Base-by-base conservation (phyloP, 2,797 vertebrate species). In the Esox masquinongy region DNA sequence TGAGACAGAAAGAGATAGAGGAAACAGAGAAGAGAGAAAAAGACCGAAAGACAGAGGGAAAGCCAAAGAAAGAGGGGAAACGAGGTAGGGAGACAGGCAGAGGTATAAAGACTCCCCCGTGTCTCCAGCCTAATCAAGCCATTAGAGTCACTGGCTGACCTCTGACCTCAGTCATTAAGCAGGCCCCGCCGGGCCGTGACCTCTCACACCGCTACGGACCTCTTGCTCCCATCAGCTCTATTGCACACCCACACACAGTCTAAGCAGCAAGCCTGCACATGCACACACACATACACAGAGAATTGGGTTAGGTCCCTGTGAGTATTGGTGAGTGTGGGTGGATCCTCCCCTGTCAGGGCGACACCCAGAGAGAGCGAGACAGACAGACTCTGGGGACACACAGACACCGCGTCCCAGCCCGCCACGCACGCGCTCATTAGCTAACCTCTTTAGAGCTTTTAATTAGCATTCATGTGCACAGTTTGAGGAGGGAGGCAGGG, bases 151-250 rank as follows among this genome's bases (percentile, higher is more conserved):
- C 75, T 5, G 39, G 4, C 16, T 78, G 90, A 66, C 88, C 90
- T 91, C 79, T 87, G 86, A 91, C 86, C 36, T 63, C 14, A 29
- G 81, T 82, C 81, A 89, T 88, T 92, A 90, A 87, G 76, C 70
- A 74, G 89, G 84, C 86, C 88, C 83, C 84, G 1, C 49, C 63
- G 19, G 50, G 80, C 74, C 7, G 80, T 85, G 87, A 88, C 83
- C 87, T 75, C 43, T 34, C 64, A 68, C 66, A 68, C 16, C 16
- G 34, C 66, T 34, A 12, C 8, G 26, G 16, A 74, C 70, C 34
- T 63, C n/a, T 12, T 63, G 22, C 24, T 63, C 22, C 59, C n/a
- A 29, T 63, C 6, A 19, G 69, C 7, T 29, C 56, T 74, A 47
- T 61, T 76, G 14, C 69, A 36, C 70, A 51, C 72, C 47, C 47